phyloP scores from a whole-genome alignment of 2,113 vertebrate species.

The Thunnus maccoyii region DNA sequence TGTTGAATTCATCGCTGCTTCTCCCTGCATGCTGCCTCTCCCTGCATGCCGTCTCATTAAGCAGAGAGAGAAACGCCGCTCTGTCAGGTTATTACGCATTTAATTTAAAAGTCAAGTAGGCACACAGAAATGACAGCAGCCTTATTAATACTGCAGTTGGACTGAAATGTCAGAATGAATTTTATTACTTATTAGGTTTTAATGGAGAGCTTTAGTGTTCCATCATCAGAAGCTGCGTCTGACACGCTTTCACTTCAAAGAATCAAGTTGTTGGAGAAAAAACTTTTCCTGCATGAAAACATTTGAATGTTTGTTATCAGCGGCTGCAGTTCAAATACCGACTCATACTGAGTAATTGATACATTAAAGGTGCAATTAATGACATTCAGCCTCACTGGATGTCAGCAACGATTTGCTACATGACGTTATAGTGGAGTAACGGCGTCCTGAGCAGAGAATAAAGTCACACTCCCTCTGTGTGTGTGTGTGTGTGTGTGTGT shows the following conservation, averaged over 20 bases:
- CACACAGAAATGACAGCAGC: slow-evolving; percentile 12
- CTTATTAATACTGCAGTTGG: slow-evolving; percentile 11
- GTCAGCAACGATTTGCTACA: too few relatives aligned
- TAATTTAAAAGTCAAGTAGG: slow-evolving; percentile 42
- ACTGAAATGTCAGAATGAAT: slow-evolving; percentile 42
- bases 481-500: too few relatives aligned
- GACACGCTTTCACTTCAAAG: too few relatives aligned
- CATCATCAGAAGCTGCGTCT: too few relatives aligned
- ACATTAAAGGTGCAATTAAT: neutral
- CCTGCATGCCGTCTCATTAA: neutral
- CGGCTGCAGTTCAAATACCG: neutral
- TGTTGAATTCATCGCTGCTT: neutral
- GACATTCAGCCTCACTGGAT: too few relatives aligned
- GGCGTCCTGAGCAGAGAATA: too few relatives aligned
- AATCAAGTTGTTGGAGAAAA: too few relatives aligned
- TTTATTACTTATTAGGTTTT: slow-evolving; percentile 31
- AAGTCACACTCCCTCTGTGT: too few relatives aligned
- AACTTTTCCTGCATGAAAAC: neutral
- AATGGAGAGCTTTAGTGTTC: neutral
- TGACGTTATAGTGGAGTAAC: too few relatives aligned
- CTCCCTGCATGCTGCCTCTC: neutral
- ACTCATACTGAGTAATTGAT: neutral
- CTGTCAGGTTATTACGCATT: neutral
- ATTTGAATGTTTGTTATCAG: neutral
- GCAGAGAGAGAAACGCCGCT: neutral